These are phyloP conservation scores for Eulemur albifrons DNA, from an alignment of 2,797 vertebrate species.

Conservation along the genomic window DNA sequence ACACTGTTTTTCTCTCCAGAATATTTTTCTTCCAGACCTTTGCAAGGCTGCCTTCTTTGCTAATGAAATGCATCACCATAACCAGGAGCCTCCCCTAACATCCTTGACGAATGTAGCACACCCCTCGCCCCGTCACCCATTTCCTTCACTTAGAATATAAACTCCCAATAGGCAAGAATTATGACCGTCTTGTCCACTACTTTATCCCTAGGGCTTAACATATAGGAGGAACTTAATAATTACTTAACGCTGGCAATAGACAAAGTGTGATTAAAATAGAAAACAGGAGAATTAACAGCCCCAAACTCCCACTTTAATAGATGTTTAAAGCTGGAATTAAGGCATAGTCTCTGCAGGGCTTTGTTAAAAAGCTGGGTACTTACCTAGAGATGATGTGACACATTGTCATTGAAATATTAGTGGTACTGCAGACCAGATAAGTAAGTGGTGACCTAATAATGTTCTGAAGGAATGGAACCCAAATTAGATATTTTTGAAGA, in stretches of 20 bases:
- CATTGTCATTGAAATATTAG: not conserved
- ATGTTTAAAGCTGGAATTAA: not conserved
- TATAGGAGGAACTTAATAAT: not conserved
- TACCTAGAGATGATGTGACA: not conserved
- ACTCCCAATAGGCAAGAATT: not conserved
- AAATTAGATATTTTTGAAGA: not conserved
- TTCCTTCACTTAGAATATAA: not conserved
- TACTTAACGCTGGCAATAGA: not conserved
- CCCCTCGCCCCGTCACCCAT: accelerated
- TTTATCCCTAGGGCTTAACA: not conserved
- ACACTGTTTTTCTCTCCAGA: not conserved
- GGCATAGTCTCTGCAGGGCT: not conserved
- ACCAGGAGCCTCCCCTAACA: not conserved
- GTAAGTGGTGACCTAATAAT: not conserved
- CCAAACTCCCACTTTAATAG: not conserved
- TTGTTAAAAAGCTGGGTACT: not conserved
- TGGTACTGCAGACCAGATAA: not conserved
- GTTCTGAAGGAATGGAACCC: not conserved
- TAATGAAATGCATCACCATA: not conserved
- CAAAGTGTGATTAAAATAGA: not conserved
- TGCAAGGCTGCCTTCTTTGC: not conserved
- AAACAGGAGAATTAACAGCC: not conserved
- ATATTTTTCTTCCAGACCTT: not conserved
- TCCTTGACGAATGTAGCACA: no score
- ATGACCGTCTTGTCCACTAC: not conserved